A percentile compares a stretch with the other conserved stretches of the same genome.
phyloP scores from a whole-genome alignment of 2,113 vertebrate species.

The Cyprinodon variegatus region DNA sequence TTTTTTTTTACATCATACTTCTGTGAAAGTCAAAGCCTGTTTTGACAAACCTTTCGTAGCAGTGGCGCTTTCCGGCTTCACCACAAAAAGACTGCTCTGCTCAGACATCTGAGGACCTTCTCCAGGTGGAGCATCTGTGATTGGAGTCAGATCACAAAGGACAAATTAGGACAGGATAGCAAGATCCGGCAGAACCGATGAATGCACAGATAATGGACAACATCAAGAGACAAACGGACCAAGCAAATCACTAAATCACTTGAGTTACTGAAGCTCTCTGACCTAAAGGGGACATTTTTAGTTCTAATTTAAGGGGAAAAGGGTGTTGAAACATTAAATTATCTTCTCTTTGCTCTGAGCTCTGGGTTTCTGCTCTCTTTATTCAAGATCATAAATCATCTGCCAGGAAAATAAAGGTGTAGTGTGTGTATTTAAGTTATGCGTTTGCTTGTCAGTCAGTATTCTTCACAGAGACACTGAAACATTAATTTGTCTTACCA shows the following conservation, averaged over 20 bases:
- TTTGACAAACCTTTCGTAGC: constrained; percentile 76
- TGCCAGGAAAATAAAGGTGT: neutral
- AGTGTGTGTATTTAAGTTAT: neutral
- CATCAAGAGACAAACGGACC: constrained; percentile 33
- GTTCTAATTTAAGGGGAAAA: constrained; percentile 7
- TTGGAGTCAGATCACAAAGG: constrained; percentile 11
- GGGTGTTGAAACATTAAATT: constrained; percentile 18
- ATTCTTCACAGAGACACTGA: constrained; percentile 58
- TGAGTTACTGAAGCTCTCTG: neutral
- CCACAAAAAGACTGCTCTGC: constrained; percentile 79
- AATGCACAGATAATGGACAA: constrained; percentile 7
- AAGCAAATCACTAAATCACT: constrained; percentile 53
- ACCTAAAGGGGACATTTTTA: neutral
- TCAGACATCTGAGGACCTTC: constrained; percentile 70
- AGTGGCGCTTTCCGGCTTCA: constrained; percentile 76
- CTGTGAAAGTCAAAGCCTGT: constrained; percentile 25
- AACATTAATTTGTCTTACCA: constrained; percentile 72
- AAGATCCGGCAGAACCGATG: neutral
- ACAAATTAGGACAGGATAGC: constrained; percentile 25
- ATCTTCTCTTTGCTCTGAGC: neutral
- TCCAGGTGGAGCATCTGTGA: constrained; percentile 61
- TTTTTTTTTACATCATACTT: neutral
- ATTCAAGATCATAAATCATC: neutral
- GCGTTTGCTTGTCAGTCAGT: constrained; percentile 67
- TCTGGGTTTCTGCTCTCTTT: neutral